Percentiles rank a stretch among this genome's conserved stretches.
Evolutionary conservation across 30 jellyfish, hydroid and myxozoan genomes (phyloP).

Genomic region (Morbakka virulenta): DNA sequence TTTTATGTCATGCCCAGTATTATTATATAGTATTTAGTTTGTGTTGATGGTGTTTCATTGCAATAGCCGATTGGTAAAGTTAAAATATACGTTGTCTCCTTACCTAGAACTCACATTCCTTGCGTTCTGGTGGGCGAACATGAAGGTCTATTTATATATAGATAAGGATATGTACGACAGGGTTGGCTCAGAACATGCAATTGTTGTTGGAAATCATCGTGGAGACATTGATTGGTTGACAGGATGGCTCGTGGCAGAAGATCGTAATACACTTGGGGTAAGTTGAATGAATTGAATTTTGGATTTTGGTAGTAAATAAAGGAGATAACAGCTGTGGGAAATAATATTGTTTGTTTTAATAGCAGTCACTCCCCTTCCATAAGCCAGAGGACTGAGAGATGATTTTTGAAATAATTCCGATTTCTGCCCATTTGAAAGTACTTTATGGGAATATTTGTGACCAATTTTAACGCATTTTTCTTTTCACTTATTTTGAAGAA

Average conservation of each 20-base stretch:
- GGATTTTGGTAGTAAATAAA: no score
- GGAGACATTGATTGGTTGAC: slow-evolving; percentile 75
- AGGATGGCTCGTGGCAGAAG: slow-evolving; percentile 62
- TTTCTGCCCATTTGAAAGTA: no score
- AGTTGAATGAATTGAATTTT: neutral
- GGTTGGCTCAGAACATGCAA: slow-evolving; percentile 65
- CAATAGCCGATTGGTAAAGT: no score
- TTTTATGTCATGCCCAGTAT: no score
- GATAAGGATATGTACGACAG: slow-evolving; percentile 44
- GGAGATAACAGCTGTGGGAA: no score
- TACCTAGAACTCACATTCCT: slow-evolving; percentile 51
- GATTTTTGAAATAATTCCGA: neutral
- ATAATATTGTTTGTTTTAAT: neutral
- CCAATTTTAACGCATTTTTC: no score
- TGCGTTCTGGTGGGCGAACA: slow-evolving; percentile 78
- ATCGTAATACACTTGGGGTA: slow-evolving; percentile 59
- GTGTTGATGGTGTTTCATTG: no score
- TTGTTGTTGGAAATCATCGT: slow-evolving; percentile 63
- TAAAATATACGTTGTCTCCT: neutral
- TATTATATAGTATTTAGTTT: no score
- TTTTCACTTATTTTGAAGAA: no score
- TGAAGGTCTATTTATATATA: slow-evolving; percentile 59
- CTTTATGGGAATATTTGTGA: no score
- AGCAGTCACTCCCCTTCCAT: neutral
- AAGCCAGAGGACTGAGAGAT: neutral